Evolutionary conservation across 2,113 vertebrate genomes (phyloP), one percentile per base, ranked within the genome.

Genomic region (Datnioides undecimradiatus): DNA sequence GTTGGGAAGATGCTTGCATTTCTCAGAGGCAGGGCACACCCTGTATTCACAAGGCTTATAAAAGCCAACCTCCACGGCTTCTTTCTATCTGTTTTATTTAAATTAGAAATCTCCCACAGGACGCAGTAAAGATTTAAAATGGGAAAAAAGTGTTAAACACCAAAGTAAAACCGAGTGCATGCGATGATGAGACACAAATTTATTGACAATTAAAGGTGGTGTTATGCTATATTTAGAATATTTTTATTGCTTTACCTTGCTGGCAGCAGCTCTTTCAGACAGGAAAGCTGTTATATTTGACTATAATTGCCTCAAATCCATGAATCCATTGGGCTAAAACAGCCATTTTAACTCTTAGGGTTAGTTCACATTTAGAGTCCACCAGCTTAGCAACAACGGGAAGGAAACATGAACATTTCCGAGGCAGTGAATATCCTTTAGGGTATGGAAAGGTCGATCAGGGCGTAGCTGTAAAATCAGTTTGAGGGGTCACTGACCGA

Each of bases 21-120:
- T 71, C 21, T 58, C n/a, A 57, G 10, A 54, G 46, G 27, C 23
- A 34, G 8, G 55, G 4, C 23, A 76, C 75, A 45, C 51, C 65
- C 29, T 17, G 43, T 29, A 4, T 0, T 5, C 5, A 19, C 34
- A 57, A 17, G 19, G 19, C 25, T 25, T 4, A 51, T 73, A 64
- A 80, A 57, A 58, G 25, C 33, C 0, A 19, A 1, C 41, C 13
- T 8, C 2, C 13, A 25, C 33, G 27, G 4, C 34, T 17, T 49
- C 17, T 10, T 36, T 19, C 57, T 4, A 49, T 66, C 4, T n/a
- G n/a, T 17, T 36, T 25, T 51, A 46, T 13, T 52, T 25, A 43
- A 57, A 34, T 60, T 52, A 55, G n/a, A 72, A 76, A 67, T 80
- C 38, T 21, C 7, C n/a, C 3, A 38, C 33, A 43, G 29, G 21